These are phyloP conservation scores for Hippocampus mohnikei DNA, from an alignment of 2,113 vertebrate genomes.

Conservation along the genomic window DNA sequence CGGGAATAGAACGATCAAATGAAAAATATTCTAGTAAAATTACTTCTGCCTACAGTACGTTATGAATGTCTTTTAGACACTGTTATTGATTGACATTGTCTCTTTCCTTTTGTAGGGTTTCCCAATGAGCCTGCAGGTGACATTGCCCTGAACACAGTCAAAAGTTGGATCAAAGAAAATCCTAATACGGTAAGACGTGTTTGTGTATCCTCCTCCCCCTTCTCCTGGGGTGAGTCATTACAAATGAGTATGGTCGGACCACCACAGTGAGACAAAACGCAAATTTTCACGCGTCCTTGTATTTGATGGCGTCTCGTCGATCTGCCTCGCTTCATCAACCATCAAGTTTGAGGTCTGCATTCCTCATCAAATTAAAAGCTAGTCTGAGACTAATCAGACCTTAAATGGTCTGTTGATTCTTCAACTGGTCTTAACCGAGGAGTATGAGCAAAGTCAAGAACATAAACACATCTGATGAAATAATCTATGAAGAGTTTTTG, in stretches of 20 bases:
- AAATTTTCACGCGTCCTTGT: constrained; percentile 33
- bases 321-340: constrained; percentile 46
- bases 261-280: constrained; percentile 24
- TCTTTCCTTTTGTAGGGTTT: constrained; percentile 78
- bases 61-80: constrained; percentile 14
- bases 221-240: background rate
- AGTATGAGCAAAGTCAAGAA: constrained; percentile 42
- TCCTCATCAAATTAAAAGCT: constrained; percentile 66
- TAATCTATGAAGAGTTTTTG: constrained; percentile 45
- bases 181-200: constrained; percentile 80
- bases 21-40: background rate
- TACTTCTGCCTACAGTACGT: background rate
- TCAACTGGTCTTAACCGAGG: constrained; percentile 53
- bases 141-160: constrained; percentile 86
- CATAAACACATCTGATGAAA: constrained; percentile 48
- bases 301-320: constrained; percentile 35
- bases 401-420: constrained; percentile 67
- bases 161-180: constrained; percentile 87
- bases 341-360: constrained; percentile 45
- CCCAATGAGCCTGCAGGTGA: constrained; percentile 92
- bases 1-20: background rate
- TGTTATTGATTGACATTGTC: constrained; percentile 38
- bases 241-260: constrained; percentile 26
- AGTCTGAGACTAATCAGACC: constrained; percentile 61
- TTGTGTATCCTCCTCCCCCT: background rate